These are phyloP conservation scores for Lipotes vexillifer DNA, from an alignment of 2,113 vertebrate species.

Conservation along the genomic window DNA sequence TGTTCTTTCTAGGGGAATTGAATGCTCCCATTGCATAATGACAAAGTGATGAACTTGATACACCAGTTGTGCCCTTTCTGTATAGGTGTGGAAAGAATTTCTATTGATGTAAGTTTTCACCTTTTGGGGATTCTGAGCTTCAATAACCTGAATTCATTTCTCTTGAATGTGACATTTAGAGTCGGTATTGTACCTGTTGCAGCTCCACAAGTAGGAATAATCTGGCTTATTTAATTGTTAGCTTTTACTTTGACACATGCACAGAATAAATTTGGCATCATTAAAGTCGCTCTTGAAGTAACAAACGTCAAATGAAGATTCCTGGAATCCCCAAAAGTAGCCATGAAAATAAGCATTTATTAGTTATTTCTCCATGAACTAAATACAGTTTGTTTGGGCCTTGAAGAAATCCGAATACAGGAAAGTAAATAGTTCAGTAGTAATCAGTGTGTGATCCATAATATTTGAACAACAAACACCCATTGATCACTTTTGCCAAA, in stretches of 20 bases:
- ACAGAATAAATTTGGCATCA: not conserved
- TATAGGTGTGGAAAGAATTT: not conserved
- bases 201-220: not conserved
- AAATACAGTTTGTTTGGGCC: not conserved
- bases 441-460: not conserved
- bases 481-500: not conserved
- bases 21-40: not conserved
- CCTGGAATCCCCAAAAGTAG: not conserved
- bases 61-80: not conserved
- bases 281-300: not conserved
- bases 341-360: not conserved
- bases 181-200: not conserved
- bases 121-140: not conserved
- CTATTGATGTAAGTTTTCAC: not conserved
- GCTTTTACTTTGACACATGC: not conserved
- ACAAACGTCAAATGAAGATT: not conserved
- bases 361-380: not conserved
- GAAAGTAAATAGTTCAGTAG: not conserved
- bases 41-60: not conserved
- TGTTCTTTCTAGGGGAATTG: not conserved
- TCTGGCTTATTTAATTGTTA: not conserved
- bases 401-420: not conserved
- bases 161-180: not conserved
- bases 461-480: not conserved
- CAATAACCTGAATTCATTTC: not conserved